Evolutionary conservation across 2,888 invertebrate species (phyloP).

Genomic region (Laspeyria flexula): DNA sequence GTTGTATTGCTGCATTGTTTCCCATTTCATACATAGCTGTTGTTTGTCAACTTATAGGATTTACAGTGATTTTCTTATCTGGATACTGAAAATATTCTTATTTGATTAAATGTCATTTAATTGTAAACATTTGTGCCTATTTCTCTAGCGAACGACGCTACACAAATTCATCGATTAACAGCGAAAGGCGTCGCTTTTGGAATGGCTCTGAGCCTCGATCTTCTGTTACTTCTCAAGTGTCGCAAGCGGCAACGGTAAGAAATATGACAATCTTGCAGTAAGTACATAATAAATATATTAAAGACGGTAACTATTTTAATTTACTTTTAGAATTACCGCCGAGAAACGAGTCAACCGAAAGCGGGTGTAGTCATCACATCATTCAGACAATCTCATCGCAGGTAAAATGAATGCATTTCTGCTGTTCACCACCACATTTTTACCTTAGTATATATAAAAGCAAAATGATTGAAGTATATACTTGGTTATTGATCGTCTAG

Average conservation of each 20-base stretch:
- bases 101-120: too few species aligned
- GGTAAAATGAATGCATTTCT: conserved; percentile 80
- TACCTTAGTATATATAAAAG: conserved; percentile 41
- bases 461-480: conserved; percentile 21
- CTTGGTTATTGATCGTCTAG: conserved; percentile 44
- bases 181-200: conserved; percentile 79
- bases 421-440: background rate
- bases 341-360: conserved; percentile 85
- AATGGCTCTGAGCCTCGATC: conserved; percentile 77
- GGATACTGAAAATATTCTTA: too few species aligned
- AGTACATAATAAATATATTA: too few species aligned
- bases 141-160: conserved; percentile 71
- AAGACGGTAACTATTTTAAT: conserved; percentile 3
- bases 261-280: background rate
- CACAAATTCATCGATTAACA: conserved; percentile 77
- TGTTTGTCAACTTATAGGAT: too few species aligned
- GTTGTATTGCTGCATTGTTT: too few species aligned
- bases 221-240: conserved; percentile 78
- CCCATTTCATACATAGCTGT: too few species aligned
- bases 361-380: conserved; percentile 97
- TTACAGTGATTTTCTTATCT: too few species aligned
- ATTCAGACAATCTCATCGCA: conserved; percentile 94
- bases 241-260: conserved; percentile 73
- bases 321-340: conserved; percentile 73
- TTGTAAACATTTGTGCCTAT: background rate